Conservation (phyloP, 2,888 invertebrate species). For the Bombylius major region DNA sequence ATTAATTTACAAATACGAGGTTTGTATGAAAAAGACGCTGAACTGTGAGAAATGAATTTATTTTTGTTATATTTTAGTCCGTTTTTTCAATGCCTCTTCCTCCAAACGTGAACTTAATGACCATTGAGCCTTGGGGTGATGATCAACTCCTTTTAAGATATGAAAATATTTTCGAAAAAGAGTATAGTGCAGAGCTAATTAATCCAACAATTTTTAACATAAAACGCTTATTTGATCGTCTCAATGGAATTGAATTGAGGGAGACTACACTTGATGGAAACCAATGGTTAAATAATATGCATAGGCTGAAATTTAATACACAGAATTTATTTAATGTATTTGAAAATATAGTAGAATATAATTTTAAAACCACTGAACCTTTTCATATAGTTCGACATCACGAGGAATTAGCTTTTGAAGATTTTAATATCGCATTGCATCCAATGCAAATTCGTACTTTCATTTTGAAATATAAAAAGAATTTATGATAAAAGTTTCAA, state of each 20-base stretch:
- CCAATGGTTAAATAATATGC: conserved; percentile 44
- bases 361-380: neutral
- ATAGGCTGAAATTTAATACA: conserved; percentile 27
- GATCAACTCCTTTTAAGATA: conserved; percentile 54
- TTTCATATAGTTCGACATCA: neutral
- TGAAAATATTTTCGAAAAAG: conserved; percentile 59
- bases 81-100: conserved; percentile 44
- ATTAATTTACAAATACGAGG: conserved; percentile 35
- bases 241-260: conserved; percentile 41
- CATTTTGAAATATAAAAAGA: conserved; percentile 15
- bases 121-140: conserved; percentile 63
- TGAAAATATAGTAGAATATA: too few species aligned
- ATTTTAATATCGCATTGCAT: conserved; percentile 20
- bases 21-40: conserved; percentile 43
- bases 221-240: conserved; percentile 40
- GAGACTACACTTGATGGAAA: conserved; percentile 63
- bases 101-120: conserved; percentile 58
- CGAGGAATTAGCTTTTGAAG: too few species aligned
- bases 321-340: neutral
- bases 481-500: too few species aligned
- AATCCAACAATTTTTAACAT: conserved; percentile 28
- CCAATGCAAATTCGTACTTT: conserved; percentile 35
- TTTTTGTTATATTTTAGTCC: too few species aligned
- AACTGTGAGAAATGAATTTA: conserved; percentile 16
- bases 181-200: conserved; percentile 45